These are phyloP conservation scores for Eulacestoma nigropectus DNA, from an alignment of 2,113 vertebrate genomes.

Conservation along the genomic window DNA sequence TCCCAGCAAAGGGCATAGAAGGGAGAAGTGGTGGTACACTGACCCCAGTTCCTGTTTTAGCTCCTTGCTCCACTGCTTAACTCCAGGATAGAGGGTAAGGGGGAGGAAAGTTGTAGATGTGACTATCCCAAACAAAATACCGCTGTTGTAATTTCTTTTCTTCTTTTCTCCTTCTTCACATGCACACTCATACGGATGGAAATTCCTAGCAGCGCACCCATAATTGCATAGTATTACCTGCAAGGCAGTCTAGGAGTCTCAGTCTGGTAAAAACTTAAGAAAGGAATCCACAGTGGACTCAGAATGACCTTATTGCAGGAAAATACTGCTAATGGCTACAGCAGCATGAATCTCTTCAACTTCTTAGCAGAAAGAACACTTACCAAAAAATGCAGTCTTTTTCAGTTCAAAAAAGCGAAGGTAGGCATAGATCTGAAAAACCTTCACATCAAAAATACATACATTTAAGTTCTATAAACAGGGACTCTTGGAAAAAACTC, in stretches of 20 bases:
- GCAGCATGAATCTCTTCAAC: background rate
- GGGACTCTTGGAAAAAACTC: background rate
- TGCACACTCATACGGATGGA: background rate
- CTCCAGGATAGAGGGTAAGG: background rate
- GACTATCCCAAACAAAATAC: background rate
- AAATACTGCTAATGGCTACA: background rate
- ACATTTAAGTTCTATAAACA: background rate
- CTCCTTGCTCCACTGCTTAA: background rate
- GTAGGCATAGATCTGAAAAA: background rate
- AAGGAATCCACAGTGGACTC: background rate
- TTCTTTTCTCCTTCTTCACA: background rate
- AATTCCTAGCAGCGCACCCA: background rate
- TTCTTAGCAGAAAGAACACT: background rate
- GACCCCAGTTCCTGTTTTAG: background rate
- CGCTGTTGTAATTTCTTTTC: background rate
- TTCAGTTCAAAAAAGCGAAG: background rate
- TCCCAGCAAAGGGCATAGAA: background rate
- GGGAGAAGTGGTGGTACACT: background rate
- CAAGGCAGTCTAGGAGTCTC: background rate
- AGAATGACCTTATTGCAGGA: background rate
- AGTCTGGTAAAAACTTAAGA: background rate
- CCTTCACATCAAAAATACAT: background rate
- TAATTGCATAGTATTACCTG: background rate
- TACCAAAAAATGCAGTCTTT: background rate
- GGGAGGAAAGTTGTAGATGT: background rate